Evolutionary conservation across 1,140 invertebrate species (phyloP), one percentile per base, ranked within the genome.

Genomic region (Cepaea nemoralis): DNA sequence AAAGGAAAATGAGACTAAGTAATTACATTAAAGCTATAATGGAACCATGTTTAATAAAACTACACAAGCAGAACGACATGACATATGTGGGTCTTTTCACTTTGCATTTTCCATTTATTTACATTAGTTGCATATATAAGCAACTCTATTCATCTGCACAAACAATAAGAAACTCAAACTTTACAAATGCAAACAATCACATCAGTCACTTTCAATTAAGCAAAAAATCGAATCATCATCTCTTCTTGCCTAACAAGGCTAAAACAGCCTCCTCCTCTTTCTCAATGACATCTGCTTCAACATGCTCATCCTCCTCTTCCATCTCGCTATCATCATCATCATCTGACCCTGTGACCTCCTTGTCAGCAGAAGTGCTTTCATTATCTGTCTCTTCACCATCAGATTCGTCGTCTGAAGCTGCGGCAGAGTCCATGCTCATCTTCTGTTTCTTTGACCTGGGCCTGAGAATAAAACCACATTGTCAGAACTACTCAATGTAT

Each of bases 241-340:
- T 45, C 40, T 39, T 45, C 22, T 12, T 19, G 59, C 37, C 24
- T 74, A 81, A 59, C 35, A 81, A 37, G 14, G 66, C 45, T 55
- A 80, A 50, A 33, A 50, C 69, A 69, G 67, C 45, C 19, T 63
- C 66, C 55, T 80, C 78, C 31, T 70, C 69, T 55, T 55, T 39
- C 19, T 55, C 45, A 31, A 75, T 33, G 1, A 27, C 27, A 6
- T 69, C 78, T 55, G 35, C n/a, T 35, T 67, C 59, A 31, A 39
- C 24, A 70, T 27, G 6, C 2, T 31, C 80, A 82, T 66, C 59
- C 10, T 77, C 82, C 31, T 82, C 75, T 27, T 83, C 77, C 42
- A 14, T 48, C 6, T 80, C 74, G 37, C 55, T 35, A 10, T 80
- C 71, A 14, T 83, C 77, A 50, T 82, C 82, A 37, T 84, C 81